These are phyloP conservation scores for Columba guinea DNA, from an alignment of 2,797 vertebrate species.

Conservation along the genomic window DNA sequence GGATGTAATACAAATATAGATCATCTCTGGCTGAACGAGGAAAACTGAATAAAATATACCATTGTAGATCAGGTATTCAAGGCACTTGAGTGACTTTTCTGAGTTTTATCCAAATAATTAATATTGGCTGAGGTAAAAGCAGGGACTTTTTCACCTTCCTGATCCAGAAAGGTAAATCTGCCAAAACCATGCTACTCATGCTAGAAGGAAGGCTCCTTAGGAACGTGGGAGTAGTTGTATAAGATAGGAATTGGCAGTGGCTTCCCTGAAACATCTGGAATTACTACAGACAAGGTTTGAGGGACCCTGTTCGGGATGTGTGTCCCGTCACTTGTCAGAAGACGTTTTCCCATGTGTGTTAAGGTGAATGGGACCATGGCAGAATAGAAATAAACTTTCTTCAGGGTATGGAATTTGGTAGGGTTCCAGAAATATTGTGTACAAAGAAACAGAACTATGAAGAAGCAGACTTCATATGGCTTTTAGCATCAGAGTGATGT, in stretches of 20 bases:
- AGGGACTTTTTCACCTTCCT: neutral
- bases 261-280: neutral
- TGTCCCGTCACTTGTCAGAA: neutral
- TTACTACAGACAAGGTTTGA: neutral
- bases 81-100: neutral
- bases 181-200: neutral
- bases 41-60: neutral
- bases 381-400: neutral
- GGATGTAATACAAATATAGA: neutral
- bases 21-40: neutral
- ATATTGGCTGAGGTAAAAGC: neutral
- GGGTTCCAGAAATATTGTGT: neutral
- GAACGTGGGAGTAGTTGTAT: neutral
- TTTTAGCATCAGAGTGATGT: neutral
- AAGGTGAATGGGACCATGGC: neutral
- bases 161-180: neutral
- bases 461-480: neutral
- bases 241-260: neutral
- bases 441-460: neutral
- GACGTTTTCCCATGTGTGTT: neutral
- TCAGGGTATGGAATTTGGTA: neutral
- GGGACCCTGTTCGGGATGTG: neutral
- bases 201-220: neutral
- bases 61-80: neutral
- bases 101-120: neutral